Percentiles rank a stretch among this genome's conserved stretches.
Evolutionary conservation across 2,797 vertebrate genomes (phyloP).

Genomic region (Uromys caudimaculatus): DNA sequence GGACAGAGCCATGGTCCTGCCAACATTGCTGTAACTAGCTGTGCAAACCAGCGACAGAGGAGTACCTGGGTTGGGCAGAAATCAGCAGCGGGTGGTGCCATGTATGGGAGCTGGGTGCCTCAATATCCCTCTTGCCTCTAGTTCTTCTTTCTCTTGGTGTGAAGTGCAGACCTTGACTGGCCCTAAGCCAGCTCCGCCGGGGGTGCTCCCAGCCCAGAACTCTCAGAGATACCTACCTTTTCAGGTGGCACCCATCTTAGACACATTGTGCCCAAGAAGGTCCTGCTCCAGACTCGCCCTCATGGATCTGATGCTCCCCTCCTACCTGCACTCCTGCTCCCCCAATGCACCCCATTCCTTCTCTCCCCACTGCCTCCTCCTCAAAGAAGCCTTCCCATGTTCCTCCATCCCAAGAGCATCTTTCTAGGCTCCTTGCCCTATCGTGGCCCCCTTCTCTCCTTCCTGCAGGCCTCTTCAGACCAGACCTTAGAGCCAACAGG

Average conservation of each 20-base stretch:
- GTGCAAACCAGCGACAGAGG: rapidly evolving
- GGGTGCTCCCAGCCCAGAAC: not conserved
- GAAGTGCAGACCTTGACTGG: not conserved
- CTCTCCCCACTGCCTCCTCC: not conserved
- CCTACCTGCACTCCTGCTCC: not conserved
- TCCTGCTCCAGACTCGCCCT: not conserved
- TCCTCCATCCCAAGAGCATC: not conserved
- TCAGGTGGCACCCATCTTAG: not conserved
- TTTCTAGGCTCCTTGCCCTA: rapidly evolving
- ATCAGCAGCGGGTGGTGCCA: rapidly evolving
- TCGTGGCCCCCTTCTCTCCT: not conserved
- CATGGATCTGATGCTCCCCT: rapidly evolving
- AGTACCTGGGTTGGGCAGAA: rapidly evolving
- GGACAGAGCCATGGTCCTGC: not conserved
- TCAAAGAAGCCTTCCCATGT: not conserved
- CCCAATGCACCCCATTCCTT: not conserved
- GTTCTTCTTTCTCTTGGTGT: not conserved
- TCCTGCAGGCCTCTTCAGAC: not conserved
- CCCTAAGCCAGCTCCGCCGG: not conserved
- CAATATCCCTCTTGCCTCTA: rapidly evolving
- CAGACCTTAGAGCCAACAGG: rapidly evolving
- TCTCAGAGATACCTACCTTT: too few species aligned
- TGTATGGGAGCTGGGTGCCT: rapidly evolving
- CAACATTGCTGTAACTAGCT: not conserved
- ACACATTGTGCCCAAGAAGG: not conserved